Percentiles rank a stretch among this genome's conserved stretches.
Conservation (phyloP, 2,888 invertebrate genomes). For the Megaustenia siamemsis region DNA sequence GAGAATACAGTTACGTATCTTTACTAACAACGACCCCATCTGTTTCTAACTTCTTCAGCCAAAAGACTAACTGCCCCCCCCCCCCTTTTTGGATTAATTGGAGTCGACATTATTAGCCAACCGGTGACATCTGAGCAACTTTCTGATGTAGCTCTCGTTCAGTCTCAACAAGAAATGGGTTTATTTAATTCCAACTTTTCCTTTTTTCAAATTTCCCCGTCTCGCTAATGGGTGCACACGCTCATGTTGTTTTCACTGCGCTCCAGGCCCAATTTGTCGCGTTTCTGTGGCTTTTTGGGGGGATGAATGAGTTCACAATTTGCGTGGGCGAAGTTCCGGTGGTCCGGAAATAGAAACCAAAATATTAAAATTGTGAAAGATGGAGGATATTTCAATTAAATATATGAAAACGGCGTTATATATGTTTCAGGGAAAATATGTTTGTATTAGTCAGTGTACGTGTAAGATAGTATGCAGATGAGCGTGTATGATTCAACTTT, state of each 20-base stretch:
- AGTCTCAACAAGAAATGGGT: background rate
- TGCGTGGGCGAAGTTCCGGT: constrained; percentile 10
- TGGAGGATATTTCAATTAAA: background rate
- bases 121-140: background rate
- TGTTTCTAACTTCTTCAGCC: background rate
- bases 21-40: background rate
- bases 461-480: too few species aligned
- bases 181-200: background rate
- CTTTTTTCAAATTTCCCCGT: background rate
- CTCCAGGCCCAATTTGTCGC: background rate
- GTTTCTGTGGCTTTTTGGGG: constrained; percentile 11
- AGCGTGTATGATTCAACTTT: too few species aligned
- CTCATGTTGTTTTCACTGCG: background rate
- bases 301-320: background rate
- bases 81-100: background rate
- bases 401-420: too few species aligned
- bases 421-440: background rate
- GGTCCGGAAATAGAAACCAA: constrained; percentile 12
- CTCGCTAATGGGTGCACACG: background rate
- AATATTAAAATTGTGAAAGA: background rate
- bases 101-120: background rate
- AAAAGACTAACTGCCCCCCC: background rate
- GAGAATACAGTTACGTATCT: too few species aligned
- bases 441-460: too few species aligned
- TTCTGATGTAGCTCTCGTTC: background rate